Evolutionary conservation across 2,113 vertebrate species (phyloP), one percentile per base, ranked within the genome.

Genomic region (Saccopteryx bilineata): DNA sequence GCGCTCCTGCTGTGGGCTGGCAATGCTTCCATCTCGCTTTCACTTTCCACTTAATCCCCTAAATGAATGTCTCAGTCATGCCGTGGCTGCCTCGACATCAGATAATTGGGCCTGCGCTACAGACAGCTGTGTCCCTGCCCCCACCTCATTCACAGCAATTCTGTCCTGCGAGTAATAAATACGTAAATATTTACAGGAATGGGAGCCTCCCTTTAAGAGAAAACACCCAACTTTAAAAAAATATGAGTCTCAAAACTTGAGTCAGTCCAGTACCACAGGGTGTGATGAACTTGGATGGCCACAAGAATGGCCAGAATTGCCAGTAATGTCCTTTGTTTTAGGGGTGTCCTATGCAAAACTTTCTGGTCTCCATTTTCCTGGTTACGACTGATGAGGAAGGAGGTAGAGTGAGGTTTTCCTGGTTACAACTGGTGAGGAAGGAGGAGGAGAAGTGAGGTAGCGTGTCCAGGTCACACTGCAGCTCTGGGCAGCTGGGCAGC

Each of bases 1-100:
- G 83, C 7, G 0, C 6, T 93, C 96, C 97, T 50, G 65, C 82
- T 39, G 4, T 19, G n/a, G 60, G 91, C 46, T 96, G 52, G 12
- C 26, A 81, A 83, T 23, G 88, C 54, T 61, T 84, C 18, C 7
- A 65, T 56, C 86, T 91, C 46, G 2, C 80, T 66, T 83, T 79
- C 50, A 71, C 87, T 97, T 96, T 94, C 87, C 52, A 82, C 17
- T 91, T 94, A 48, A 86, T 96, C 94, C 95, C 79, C 58, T 88
- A 50, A 81, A 85, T 76, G 39, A 69, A n/a, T 0, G 4, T 60
- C 66, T 97, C 95, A 69, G 84, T 80, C 90, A 72, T 58, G 78
- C 86, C 4, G 1, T 5, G 52, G 60, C 58, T 19, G 6, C 91
- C 61, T 66, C 89, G 80, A 94, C 78, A 18, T 81, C 94, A 92